These are phyloP conservation scores for Tetragnatha montana DNA, from an alignment of 2,888 invertebrate species.

Conservation along the genomic window DNA sequence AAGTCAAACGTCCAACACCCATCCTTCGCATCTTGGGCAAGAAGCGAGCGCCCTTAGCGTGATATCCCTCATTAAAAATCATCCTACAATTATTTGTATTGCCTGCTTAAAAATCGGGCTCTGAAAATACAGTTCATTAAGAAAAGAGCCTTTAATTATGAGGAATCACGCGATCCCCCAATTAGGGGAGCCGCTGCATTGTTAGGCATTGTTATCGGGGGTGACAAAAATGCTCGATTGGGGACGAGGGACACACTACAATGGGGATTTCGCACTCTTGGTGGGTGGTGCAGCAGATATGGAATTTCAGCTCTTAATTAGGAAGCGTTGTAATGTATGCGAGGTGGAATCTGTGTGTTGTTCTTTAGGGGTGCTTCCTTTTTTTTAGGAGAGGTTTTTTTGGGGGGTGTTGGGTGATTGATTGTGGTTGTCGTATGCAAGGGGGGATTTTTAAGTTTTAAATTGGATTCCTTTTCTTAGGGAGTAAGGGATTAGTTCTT, in stretches of 20 bases:
- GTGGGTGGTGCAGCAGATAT: neutral
- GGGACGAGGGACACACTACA: neutral
- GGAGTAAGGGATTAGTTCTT: no score
- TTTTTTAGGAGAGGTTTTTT: neutral
- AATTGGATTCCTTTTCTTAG: neutral
- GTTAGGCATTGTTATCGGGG: conserved; percentile 9
- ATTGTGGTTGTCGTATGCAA: neutral
- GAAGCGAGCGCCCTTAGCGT: conserved; percentile 35
- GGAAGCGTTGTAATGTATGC: neutral
- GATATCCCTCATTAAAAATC: conserved; percentile 56
- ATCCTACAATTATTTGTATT: conserved; percentile 59
- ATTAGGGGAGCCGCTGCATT: conserved; percentile 34
- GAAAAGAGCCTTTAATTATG: conserved; percentile 58
- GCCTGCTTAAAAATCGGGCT: conserved; percentile 50
- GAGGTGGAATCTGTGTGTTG: neutral
- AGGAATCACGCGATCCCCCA: conserved; percentile 58
- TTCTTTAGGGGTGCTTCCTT: neutral
- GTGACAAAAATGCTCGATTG: conserved; percentile 29
- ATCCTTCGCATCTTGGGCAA: neutral
- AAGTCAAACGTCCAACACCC: no score
- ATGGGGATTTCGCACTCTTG: conserved; percentile 20
- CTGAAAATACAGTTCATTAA: conserved; percentile 67
- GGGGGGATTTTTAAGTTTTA: neutral
- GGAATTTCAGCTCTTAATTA: neutral
- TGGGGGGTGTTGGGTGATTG: neutral